phyloP scores from a whole-genome alignment of 1,140 invertebrate species.

The Papilio dardanus region DNA sequence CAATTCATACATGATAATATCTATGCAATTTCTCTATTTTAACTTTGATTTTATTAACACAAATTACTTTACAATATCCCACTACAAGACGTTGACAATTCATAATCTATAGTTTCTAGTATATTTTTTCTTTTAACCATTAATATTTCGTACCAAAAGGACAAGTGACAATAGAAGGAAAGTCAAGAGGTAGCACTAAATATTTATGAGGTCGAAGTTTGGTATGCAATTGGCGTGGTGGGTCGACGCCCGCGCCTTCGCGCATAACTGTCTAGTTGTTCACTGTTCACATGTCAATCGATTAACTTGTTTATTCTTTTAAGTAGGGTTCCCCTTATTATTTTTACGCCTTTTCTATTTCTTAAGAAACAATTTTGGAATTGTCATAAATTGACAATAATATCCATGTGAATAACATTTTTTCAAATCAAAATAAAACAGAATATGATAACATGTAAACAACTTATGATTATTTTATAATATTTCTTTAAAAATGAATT shows the following conservation, averaged over 20 bases:
- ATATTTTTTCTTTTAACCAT: neutral
- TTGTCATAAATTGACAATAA: neutral
- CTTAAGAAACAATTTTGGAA: neutral
- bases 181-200: slow-evolving; percentile 51
- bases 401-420: neutral
- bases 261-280: slow-evolving; percentile 47
- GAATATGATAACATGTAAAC: neutral
- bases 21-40: neutral
- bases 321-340: neutral
- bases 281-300: slow-evolving; percentile 35
- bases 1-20: too few relatives aligned
- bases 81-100: neutral
- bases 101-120: neutral
- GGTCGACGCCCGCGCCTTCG: slow-evolving; percentile 58
- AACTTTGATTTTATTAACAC: too few relatives aligned
- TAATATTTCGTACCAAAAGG: slow-evolving; percentile 39
- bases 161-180: slow-evolving; percentile 59
- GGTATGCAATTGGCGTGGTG: slow-evolving; percentile 61
- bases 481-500: neutral
- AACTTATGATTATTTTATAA: neutral
- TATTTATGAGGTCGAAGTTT: slow-evolving; percentile 68
- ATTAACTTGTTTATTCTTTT: slow-evolving; percentile 31
- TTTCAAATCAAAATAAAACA: neutral
- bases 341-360: neutral
- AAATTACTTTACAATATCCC: neutral